Base-by-base conservation (phyloP, 2,888 invertebrate genomes). In the Apodemia duryi region DNA sequence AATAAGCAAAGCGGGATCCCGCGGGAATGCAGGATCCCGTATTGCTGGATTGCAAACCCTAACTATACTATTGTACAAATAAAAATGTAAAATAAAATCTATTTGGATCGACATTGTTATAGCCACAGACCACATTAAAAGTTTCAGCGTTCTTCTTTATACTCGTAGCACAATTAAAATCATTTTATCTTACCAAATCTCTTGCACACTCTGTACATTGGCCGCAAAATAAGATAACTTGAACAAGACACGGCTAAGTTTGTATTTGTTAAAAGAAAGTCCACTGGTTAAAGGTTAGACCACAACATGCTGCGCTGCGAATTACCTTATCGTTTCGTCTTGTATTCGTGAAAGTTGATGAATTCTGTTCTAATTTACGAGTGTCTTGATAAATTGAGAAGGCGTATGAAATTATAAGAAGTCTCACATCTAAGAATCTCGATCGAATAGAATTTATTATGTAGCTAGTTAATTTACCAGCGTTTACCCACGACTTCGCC, bases 241-340 rank as follows among this genome's bases (percentile, higher is more conserved):
- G 35, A 51, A 52, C 61, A 6, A 21, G 65, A 49, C 61, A 65
- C 51, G 65, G 51, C 61, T 61, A 9, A 51, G 61, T 49, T 35
- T 43, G 64, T 57, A 21, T 57, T 60, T 61, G 65, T 41, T 71
- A 70, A 69, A 70, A 70, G 68, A 68, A 66, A 66, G 69, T 65
- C 57, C 38, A 46, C 43, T 64, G 67, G 64, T 32, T 67, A 69
- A 70, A 70, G 70, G 70, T 71, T 70, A 68, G 63, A 67, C 64
- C 65, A 66, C 68, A 68, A 73, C 73, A 69, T 64, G 65, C 65
- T 62, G 71, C 62, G 67, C 66, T 63, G 67, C 69, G 70, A 72
- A 68, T 67, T 65, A 63, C 64, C 69, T 72, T 74, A 73, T 74
- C 73, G 70, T 62, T 65, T 68, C 69, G 69, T 70, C 67, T 69